Conservation (phyloP, 2,888 invertebrate species). For the Pilophorus perplexus region DNA sequence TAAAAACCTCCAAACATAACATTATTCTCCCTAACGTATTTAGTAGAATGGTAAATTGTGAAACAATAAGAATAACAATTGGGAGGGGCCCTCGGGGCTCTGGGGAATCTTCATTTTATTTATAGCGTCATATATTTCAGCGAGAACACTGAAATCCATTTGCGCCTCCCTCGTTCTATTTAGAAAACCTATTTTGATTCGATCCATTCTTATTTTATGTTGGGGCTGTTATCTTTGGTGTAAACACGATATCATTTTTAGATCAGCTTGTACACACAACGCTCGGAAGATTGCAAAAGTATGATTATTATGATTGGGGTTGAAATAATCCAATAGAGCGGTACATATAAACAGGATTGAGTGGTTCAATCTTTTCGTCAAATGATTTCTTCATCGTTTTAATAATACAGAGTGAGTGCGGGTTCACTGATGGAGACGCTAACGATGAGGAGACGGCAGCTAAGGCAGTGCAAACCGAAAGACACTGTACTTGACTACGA, state of each 20-base stretch:
- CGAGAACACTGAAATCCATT: constrained; percentile 22
- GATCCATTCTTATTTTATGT: constrained; percentile 2
- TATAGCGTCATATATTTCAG: constrained; percentile 31
- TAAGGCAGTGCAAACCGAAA: no score
- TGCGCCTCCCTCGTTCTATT: neutral
- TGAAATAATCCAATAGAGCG: no score
- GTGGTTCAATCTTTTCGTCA: no score
- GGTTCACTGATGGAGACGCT: no score
- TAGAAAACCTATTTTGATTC: constrained; percentile 2
- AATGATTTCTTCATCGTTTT: no score
- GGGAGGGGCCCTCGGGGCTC: constrained; percentile 24
- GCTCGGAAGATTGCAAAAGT: no score
- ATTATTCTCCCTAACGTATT: constrained; percentile 42
- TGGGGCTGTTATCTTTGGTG: neutral
- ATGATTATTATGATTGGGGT: no score
- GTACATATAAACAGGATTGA: no score
- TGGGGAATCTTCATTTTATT: constrained; percentile 40
- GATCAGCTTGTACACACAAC: neutral
- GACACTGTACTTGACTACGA: no score
- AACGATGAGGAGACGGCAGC: no score
- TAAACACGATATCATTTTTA: neutral
- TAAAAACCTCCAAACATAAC: constrained; percentile 41
- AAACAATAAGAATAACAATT: constrained; percentile 42
- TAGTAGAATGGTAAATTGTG: constrained; percentile 38
- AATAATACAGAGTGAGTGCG: no score